Base-by-base conservation (phyloP, 1,140 invertebrate genomes). In the Palaemon carinicauda region DNA sequence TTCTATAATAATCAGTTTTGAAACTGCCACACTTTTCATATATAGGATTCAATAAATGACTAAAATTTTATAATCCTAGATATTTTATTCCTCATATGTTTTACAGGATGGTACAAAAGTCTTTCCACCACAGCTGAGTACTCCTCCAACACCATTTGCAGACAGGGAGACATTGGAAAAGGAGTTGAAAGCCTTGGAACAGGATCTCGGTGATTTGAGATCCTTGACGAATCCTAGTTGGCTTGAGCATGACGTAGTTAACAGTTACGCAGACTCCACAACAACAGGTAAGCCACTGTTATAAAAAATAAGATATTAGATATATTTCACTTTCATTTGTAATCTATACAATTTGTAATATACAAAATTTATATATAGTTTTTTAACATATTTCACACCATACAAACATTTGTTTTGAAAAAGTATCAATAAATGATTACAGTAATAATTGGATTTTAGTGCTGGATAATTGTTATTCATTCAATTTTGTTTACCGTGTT, bases 101-200 rank as follows among this genome's bases (percentile, higher is more conserved):
- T 53, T n/a, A 31, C 80, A 89, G 88, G 88, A 89, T 29, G 89
- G 88, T 19, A 54, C 89, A 14, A 88, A 87, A 53, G 77, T 87
- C 60, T 79, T 89, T 50, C 89, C 88, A 10, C 81, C 88, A 0
- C 85, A 89, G 50, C 80, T 89, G 88, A 95, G 94, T 89, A 92
- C 94, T 9, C 95, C 95, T 3, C 95, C 95, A 17, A 93, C 93
- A 56, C 95, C 94, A 9, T 96, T 96, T 90, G 95, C 95, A 54
- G 95, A 95, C 91, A 87, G 91, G 69, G 88, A 91, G 79, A 90
- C 90, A 9, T 83, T 92, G 31, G 91, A 91, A 78, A 90, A 89
- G 51, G 91, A 92, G 87, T 88, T 91, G 15, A 80, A 88, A 52
- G 88, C 86, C 24, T 74, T 90, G 52, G 89, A 89, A 77, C 87